These are phyloP conservation scores for Alaudala cheleensis DNA, from an alignment of 2,113 vertebrate species.

Conservation along the genomic window DNA sequence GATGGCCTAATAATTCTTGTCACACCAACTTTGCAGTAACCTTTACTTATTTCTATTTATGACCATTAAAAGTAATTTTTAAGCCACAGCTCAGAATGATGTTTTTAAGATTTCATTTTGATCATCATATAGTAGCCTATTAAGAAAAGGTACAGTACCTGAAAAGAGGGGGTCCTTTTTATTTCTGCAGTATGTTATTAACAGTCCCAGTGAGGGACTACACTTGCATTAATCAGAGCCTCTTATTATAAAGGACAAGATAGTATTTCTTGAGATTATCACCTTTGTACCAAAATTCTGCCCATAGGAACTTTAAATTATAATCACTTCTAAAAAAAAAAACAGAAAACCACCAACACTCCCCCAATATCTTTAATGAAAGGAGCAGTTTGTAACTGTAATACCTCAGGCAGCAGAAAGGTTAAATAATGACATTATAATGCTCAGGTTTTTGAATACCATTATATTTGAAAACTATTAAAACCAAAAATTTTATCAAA, in stretches of 20 bases:
- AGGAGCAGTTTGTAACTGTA: neutral
- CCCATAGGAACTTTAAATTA: neutral
- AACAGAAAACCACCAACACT: neutral
- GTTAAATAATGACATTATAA: neutral
- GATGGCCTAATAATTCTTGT: neutral
- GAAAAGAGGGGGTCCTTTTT: neutral
- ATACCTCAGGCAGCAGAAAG: neutral
- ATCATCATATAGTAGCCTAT: neutral
- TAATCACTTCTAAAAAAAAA: neutral
- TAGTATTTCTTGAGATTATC: neutral
- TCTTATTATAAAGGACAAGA: neutral
- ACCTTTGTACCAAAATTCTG: neutral
- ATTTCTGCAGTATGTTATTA: neutral
- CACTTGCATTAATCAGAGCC: neutral
- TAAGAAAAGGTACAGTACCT: neutral
- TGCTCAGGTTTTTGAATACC: neutral
- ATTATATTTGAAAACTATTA: neutral
- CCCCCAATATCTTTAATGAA: neutral
- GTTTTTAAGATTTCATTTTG: neutral
- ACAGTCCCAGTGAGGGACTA: neutral
- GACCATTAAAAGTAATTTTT: neutral
- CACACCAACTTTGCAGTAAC: neutral
- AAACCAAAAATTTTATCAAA: neutral
- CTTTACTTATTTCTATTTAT: slow-evolving; percentile 1
- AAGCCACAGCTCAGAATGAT: neutral